A percentile compares a stretch with the other conserved stretches of the same genome.
These are phyloP conservation scores for Xyrichtys novacula DNA, from an alignment of 2,797 vertebrate species.

Conservation along the genomic window DNA sequence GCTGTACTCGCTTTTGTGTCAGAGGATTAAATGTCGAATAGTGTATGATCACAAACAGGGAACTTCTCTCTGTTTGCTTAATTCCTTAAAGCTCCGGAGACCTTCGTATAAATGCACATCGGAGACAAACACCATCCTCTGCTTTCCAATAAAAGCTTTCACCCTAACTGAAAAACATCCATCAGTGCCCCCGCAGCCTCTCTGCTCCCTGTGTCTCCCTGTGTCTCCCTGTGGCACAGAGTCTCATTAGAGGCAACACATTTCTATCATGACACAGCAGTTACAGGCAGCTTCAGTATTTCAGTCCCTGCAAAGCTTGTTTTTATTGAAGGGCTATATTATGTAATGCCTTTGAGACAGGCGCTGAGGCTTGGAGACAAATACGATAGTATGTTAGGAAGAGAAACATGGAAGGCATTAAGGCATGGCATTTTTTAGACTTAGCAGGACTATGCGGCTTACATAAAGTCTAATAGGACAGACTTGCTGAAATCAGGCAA, in stretches of 20 bases:
- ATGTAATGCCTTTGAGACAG: conserved; percentile 42
- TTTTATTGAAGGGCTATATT: conserved; percentile 50
- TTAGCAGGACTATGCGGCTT: too few species aligned
- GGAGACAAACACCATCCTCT: neutral
- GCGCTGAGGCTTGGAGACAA: conserved; percentile 22
- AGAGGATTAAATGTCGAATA: neutral
- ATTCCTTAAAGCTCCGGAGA: conserved; percentile 2
- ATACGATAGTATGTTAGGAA: conserved; percentile 12
- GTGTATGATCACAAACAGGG: neutral
- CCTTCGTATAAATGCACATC: neutral
- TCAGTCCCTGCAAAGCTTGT: conserved; percentile 25
- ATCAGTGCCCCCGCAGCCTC: conserved; percentile 15
- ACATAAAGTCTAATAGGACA: too few species aligned
- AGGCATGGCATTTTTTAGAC: too few species aligned
- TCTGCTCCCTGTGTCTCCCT: conserved; percentile 4
- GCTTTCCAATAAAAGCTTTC: neutral
- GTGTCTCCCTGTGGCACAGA: conserved; percentile 10
- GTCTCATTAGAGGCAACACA: conserved; percentile 46
- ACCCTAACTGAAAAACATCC: conserved; percentile 23
- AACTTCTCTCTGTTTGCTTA: conserved; percentile 4
- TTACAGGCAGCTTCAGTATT: conserved; percentile 24
- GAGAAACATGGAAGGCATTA: neutral
- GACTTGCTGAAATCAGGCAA: too few species aligned
- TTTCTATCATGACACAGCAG: conserved; percentile 27
- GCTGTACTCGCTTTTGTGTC: neutral